These are phyloP conservation scores for Spea bombifrons DNA, from an alignment of 2,113 vertebrate species.

Conservation along the genomic window DNA sequence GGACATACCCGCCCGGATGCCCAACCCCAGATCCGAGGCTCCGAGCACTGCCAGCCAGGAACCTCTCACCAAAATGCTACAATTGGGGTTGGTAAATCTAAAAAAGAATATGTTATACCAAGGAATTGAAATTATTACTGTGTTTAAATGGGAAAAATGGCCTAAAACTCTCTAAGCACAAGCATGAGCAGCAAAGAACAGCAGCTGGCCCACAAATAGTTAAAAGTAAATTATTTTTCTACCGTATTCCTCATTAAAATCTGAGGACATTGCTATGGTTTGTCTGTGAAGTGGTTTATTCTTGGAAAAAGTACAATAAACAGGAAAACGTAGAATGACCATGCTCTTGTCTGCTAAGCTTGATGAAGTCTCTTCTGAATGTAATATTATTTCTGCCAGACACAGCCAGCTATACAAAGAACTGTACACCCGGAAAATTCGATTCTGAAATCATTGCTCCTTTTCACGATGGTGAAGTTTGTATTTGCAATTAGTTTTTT, in stretches of 20 bases:
- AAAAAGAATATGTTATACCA: too few relatives aligned
- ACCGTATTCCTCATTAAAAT: background rate
- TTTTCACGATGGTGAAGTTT: background rate
- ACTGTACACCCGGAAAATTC: slow-evolving; percentile 4
- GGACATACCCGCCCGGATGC: too few relatives aligned
- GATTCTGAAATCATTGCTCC: background rate
- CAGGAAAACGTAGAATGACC: background rate
- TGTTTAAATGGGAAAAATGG: too few relatives aligned
- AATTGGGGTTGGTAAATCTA: too few relatives aligned
- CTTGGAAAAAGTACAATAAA: background rate
- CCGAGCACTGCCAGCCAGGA: too few relatives aligned
- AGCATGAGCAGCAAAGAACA: too few relatives aligned
- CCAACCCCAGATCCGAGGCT: too few relatives aligned
- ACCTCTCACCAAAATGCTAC: too few relatives aligned
- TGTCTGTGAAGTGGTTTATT: background rate
- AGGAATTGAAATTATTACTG: too few relatives aligned
- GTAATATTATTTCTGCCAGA: background rate
- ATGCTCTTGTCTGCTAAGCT: too few relatives aligned
- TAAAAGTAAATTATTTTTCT: background rate
- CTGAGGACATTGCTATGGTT: background rate
- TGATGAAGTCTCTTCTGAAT: background rate
- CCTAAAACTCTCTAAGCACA: too few relatives aligned
- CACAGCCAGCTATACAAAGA: background rate
- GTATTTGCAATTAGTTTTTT: background rate
- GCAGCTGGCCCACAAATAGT: too few relatives aligned